A percentile compares a stretch with the other conserved stretches of the same genome.
Evolutionary conservation across 2,888 invertebrate species (phyloP).

Genomic region (Dilophus febrilis): DNA sequence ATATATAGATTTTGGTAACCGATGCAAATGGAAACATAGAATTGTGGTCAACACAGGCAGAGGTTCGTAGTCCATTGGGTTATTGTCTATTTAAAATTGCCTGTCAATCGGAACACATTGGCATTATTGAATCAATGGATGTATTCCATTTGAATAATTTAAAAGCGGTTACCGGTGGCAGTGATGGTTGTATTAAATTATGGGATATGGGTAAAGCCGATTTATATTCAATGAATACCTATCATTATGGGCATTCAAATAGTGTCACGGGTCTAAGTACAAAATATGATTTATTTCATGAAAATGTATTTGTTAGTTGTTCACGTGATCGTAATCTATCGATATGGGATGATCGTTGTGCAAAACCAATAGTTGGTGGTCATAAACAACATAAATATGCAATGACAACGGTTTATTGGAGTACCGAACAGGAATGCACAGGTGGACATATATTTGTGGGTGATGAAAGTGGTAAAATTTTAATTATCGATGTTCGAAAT

Average conservation of each 20-base stretch:
- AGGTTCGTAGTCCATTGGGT: constrained; percentile 15
- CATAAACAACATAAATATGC: constrained; percentile 13
- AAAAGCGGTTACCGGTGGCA: constrained; percentile 20
- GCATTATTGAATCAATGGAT: constrained; percentile 20
- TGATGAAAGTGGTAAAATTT: constrained; percentile 15
- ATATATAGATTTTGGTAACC: constrained; percentile 18
- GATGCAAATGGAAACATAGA: constrained; percentile 21
- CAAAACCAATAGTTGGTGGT: constrained; percentile 16
- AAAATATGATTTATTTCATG: constrained; percentile 11
- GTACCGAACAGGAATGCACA: constrained; percentile 8
- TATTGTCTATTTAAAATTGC: constrained; percentile 24
- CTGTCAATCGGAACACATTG: constrained; percentile 19
- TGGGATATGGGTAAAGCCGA: not conserved
- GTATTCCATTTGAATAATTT: constrained; percentile 16
- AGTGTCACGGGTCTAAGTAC: constrained; percentile 16
- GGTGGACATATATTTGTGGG: constrained; percentile 12
- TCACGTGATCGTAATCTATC: constrained; percentile 19
- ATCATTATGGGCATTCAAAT: constrained; percentile 16
- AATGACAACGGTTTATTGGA: constrained; percentile 15
- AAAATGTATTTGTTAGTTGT: constrained; percentile 16
- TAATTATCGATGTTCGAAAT: constrained; percentile 12
- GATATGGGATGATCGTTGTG: constrained; percentile 18
- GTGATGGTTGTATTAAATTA: constrained; percentile 23
- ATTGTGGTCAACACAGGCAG: constrained; percentile 25
- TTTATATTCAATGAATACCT: not conserved